A percentile compares a stretch with the other conserved stretches of the same genome.
Evolutionary conservation across 2,113 vertebrate genomes (phyloP).

Genomic region (Scomber scombrus): DNA sequence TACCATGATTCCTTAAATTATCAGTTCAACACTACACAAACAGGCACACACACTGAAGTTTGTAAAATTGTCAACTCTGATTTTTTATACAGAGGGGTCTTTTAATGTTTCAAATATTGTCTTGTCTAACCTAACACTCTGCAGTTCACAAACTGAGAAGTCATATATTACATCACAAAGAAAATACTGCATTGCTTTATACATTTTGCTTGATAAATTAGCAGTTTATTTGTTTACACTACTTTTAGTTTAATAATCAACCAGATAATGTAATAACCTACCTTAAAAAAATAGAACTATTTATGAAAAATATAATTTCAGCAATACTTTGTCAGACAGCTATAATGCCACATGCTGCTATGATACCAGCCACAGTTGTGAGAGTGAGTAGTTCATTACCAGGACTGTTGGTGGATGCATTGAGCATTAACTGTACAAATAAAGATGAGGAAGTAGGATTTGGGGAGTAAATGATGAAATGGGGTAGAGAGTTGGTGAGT

Average conservation of each 20-base stretch:
- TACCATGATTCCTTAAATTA: no score
- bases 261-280: conserved; percentile 48
- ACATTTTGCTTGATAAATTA: conserved; percentile 79
- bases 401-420: no score
- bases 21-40: neutral
- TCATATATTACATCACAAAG: conserved; percentile 67
- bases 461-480: no score
- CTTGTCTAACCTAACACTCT: conserved; percentile 27
- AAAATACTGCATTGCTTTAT: conserved; percentile 73
- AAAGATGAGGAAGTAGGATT: no score
- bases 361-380: conserved; percentile 40
- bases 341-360: conserved; percentile 58
- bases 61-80: neutral
- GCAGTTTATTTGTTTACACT: conserved; percentile 71
- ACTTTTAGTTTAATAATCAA: conserved; percentile 66
- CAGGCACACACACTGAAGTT: neutral
- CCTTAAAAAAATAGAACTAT: conserved; percentile 66
- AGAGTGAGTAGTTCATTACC: neutral
- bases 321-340: conserved; percentile 51
- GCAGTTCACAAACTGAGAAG: conserved; percentile 78
- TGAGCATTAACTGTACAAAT: no score
- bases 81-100: conserved; percentile 18
- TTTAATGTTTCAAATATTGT: conserved; percentile 61
- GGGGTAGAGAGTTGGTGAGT: no score
- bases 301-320: conserved; percentile 74